Base-by-base conservation (phyloP, 2,888 invertebrate species). In the Drosophila paranaensis region DNA sequence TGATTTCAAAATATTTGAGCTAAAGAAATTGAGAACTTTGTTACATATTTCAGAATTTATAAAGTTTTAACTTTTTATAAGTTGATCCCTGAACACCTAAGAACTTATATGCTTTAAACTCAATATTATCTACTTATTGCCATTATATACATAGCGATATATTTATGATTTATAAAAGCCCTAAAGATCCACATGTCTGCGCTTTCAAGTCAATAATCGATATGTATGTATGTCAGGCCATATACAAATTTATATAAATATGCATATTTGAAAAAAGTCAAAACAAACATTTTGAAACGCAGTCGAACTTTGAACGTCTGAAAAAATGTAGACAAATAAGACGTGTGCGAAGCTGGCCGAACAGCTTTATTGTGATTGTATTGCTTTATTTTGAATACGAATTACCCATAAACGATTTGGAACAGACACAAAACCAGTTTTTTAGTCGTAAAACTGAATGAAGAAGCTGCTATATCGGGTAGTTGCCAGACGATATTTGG, bases 241-340 rank as follows among this genome's bases (percentile, higher is more conserved):
- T 10, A n/a, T 13, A 3, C 13, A 51, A 16, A 39, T 25, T 27
- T 27, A 14, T 37, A 51, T 54, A 20, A 33, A 4, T 30, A 45
- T 45, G 25, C 35, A 9, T 55, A n/a, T 45, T 14, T 3, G 37
- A 37, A 46, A 9, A 6, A 39, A 25, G 13, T 40, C 48, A 60
- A 77, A 45, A 42, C 50, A 71, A 64, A 45, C 39, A 61, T 69
- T 71, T 63, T 46, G 43, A 51, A 60, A 66, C 55, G 27, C 55
- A 50, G 16, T 46, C 64, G 83, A 75, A 86, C 88, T 86, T 85
- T 85, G 86, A 72, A 60, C 88, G 88, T 88, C 86, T 86, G 88
- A 68, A 51, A 55, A 63, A 60, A 50, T 46, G 48, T 69, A 60
- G 69, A 80, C 66, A 69, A 76, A 65, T 33, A 45, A 66, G 45